phyloP scores from a whole-genome alignment of 1,140 invertebrate genomes.

The Chionoecetes opilio region DNA sequence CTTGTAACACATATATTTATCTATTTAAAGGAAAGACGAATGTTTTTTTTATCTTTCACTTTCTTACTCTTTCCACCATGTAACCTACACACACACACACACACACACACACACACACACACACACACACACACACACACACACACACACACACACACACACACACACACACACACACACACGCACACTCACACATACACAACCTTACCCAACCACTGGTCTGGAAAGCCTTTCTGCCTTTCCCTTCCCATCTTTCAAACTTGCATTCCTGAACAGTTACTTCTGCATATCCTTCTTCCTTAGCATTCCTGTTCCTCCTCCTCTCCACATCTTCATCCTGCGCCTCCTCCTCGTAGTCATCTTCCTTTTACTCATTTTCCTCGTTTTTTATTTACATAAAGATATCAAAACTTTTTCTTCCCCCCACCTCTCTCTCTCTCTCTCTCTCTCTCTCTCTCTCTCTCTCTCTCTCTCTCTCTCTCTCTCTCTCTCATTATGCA shows the following conservation, averaged over 20 bases:
- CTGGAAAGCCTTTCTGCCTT: not conserved
- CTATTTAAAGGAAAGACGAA: not conserved
- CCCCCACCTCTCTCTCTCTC: not conserved
- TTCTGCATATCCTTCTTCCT: not conserved
- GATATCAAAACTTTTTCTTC: no score
- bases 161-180: conserved; percentile 18
- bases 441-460: no score
- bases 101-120: conserved; percentile 24
- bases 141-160: conserved; percentile 23
- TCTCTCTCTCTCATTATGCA: no score
- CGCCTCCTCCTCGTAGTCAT: not conserved
- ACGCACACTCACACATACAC: not conserved
- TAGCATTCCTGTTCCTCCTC: not conserved
- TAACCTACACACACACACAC: not conserved
- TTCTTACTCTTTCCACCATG: not conserved
- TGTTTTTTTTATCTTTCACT: not conserved
- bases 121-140: not conserved
- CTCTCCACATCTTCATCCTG: not conserved
- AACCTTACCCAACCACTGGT: not conserved
- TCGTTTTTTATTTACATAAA: not conserved
- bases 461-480: no score
- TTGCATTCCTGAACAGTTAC: not conserved
- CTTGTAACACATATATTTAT: not conserved
- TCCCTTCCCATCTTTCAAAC: not conserved
- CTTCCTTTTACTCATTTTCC: not conserved